Evolutionary conservation across 2,113 vertebrate species (phyloP).

Genomic region (Reinhardtius hippoglossoides): DNA sequence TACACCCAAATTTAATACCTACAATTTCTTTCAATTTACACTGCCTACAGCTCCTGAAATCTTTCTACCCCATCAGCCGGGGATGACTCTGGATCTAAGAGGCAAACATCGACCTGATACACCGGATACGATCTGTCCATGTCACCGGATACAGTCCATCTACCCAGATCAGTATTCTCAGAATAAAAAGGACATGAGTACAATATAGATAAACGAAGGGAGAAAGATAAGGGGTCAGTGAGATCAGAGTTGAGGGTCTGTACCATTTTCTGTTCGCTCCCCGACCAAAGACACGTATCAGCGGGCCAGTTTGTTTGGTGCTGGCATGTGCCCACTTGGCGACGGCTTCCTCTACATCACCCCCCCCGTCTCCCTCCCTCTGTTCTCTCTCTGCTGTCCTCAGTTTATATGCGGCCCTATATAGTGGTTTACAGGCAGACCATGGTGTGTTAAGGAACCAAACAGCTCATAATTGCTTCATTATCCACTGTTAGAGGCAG

Average conservation of each 20-base stretch:
- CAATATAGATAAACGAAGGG: neutral
- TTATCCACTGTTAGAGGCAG: slow-evolving; percentile 12
- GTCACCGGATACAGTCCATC: neutral
- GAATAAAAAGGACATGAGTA: neutral
- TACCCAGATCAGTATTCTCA: slow-evolving; percentile 9
- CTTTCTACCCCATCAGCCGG: neutral
- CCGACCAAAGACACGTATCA: slow-evolving; percentile 37
- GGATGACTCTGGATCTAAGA: neutral
- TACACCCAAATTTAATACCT: neutral
- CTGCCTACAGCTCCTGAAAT: neutral
- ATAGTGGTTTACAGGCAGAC: slow-evolving; percentile 19
- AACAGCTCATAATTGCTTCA: slow-evolving; percentile 37
- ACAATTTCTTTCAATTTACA: neutral
- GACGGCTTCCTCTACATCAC: slow-evolving; percentile 4
- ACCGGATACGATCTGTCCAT: neutral
- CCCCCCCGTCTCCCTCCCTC: slow-evolving; percentile 14
- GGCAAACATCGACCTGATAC: neutral
- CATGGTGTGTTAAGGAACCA: slow-evolving; percentile 19
- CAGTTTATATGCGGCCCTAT: slow-evolving; percentile 22
- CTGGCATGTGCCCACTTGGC: slow-evolving; percentile 54
- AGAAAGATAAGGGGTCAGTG: neutral
- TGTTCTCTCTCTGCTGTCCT: slow-evolving; percentile 31
- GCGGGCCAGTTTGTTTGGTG: slow-evolving; percentile 31
- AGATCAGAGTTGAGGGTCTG: slow-evolving; percentile 8
- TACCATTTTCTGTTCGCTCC: slow-evolving; percentile 35